Evolutionary conservation across 2,113 vertebrate genomes (phyloP), one percentile per base, ranked within the genome.

Genomic region (Leptodactylus fuscus): DNA sequence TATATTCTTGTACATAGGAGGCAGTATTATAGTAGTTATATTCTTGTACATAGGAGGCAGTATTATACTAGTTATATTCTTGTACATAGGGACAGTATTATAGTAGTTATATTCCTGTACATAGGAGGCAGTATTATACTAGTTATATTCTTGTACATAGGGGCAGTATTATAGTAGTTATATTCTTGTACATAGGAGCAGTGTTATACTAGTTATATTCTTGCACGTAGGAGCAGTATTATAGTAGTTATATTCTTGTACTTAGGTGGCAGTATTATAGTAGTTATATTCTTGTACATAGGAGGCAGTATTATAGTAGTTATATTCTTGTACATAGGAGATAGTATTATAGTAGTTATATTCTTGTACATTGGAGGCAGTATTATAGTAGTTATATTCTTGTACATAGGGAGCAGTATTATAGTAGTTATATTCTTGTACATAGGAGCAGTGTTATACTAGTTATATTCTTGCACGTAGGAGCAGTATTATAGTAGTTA

Each of bases 1-100:
- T 62, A 62, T 62, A 29, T 62, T 29, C 24, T 15, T 62, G 60
- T 62, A 62, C 12, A 62, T 62, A 62, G 24, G 60, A 6, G 49
- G 60, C 60, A 62, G 60, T 62, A 62, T 62, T 62, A 62, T 62
- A 62, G 60, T 62, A 62, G 60, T 62, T 62, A 29, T 58, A 58
- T 58, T 58, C 55, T 58, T 58, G 55, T 58, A 58, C 22, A 58
- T 58, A 58, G 55, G 55, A 58, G 55, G 41, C n/a, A 58, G 55
- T 58, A 58, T 58, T 58, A 58, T 58, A 58, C 22, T 58, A 58
- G 55, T 58, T 58, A 24, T 58, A 58, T 58, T 58, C 55, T 58
- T 55, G 51, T n/a, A 22, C 4, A 55, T 55, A 55, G 51, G 20
- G 16, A 20, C 20, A 55, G 51, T 55, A 55, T 55, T 55, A 55